Base-by-base conservation (phyloP, 1,140 invertebrate species). In the Anoplolepis gracilipes region DNA sequence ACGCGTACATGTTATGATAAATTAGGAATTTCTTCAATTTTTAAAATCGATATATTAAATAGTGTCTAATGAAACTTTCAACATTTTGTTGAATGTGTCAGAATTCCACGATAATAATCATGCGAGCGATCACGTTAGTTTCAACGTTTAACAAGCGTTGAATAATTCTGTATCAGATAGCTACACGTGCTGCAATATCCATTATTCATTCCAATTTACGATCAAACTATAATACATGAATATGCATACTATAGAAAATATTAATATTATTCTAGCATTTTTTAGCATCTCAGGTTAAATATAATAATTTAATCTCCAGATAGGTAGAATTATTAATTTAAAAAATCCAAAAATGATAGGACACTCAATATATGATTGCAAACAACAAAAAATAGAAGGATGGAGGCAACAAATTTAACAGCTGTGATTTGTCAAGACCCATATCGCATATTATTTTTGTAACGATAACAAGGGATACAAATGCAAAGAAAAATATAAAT, bases 201-300 rank as follows among this genome's bases (percentile, higher is more conserved):
- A 79, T 79, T 79, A 79, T 79, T 79, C 76, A 42, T 42, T 53
- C 5, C 62, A 79, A 79, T 78, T 78, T 79, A 62, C 46, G 30
- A 36, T 79, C 76, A 46, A 79, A 69, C 25, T 79, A 55, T 69
- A 79, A 79, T 79, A 69, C 33, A 69, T 79, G 62, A 79, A 79
- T 79, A 79, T 69, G 46, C n/a, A 79, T 30, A 53, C 46, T 10
- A 16, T 28, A 67, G 13, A 30, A 49, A 39, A 62, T 77, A 39
- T 79, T 79, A 69, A 69, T 79, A 79, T 79, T 79, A 79, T 79
- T 79, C 62, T 33, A 16, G 10, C 46, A 55, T n/a, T 64, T n/a
- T 79, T 55, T 6, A 53, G 64, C 42, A 22, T 55, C 76, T 53
- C 62, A 55, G 13, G 8, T 22, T 67, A 49, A 49, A 78, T n/a